Evolutionary conservation across 2,113 vertebrate genomes (phyloP).

Genomic region (Asarcornis scutulata): DNA sequence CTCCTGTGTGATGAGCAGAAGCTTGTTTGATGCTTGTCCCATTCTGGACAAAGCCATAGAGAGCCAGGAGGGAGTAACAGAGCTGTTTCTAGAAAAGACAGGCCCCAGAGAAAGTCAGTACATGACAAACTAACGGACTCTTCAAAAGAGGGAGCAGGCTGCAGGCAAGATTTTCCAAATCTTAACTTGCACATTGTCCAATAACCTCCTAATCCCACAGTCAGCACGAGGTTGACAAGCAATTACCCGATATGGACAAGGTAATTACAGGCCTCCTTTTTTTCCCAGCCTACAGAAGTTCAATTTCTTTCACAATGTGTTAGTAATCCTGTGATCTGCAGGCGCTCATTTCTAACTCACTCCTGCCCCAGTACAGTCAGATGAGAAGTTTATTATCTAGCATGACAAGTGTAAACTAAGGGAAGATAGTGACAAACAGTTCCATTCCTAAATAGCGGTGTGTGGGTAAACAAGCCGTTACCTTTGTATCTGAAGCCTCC

Average conservation of each 20-base stretch:
- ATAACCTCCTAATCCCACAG: background rate
- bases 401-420: background rate
- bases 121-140: background rate
- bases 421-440: background rate
- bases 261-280: constrained; percentile 37
- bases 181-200: constrained; percentile 5
- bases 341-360: background rate
- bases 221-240: background rate
- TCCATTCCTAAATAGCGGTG: background rate
- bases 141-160: background rate
- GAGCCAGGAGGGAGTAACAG: constrained; percentile 83
- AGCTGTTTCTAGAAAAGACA: constrained; percentile 83
- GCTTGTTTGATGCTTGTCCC: constrained; percentile 80
- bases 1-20: constrained; percentile 86
- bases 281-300: constrained; percentile 33
- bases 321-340: constrained; percentile 41
- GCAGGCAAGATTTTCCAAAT: background rate
- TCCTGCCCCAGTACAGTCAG: background rate
- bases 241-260: constrained; percentile 13
- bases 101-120: background rate
- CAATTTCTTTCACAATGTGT: constrained; percentile 1
- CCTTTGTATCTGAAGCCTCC: constrained; percentile 80
- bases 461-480: constrained; percentile 58
- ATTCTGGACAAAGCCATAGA: constrained; percentile 88
- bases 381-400: background rate